Evolutionary conservation across 2,888 invertebrate genomes (phyloP).

Genomic region (Fragum whitleyi): DNA sequence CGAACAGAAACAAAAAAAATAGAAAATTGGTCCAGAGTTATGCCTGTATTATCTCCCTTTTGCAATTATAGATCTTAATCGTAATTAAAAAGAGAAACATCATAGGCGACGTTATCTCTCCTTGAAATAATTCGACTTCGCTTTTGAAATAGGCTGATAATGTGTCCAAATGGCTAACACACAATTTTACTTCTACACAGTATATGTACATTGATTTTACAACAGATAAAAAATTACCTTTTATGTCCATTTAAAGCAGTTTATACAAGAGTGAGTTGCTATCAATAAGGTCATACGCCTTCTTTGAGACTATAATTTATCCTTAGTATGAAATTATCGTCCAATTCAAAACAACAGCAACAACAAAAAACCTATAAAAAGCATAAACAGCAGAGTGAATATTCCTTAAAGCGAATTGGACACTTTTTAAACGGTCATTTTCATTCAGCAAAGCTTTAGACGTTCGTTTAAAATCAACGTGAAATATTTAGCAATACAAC

Average conservation of each 20-base stretch:
- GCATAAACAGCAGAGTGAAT: not conserved
- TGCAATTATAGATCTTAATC: not conserved
- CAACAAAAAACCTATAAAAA: not conserved
- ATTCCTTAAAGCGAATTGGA: not conserved
- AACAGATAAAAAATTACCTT: not conserved
- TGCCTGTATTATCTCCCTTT: not conserved
- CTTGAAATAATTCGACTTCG: not conserved
- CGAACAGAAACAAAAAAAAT: not conserved
- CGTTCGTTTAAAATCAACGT: too few relatives aligned
- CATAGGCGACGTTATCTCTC: not conserved
- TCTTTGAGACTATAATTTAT: not conserved
- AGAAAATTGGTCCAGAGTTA: not conserved
- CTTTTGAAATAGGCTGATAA: not conserved
- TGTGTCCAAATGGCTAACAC: not conserved
- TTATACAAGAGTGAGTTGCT: not conserved
- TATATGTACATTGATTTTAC: not conserved
- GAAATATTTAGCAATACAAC: too few relatives aligned
- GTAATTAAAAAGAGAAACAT: not conserved
- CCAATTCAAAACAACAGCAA: too few relatives aligned
- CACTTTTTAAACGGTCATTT: not conserved
- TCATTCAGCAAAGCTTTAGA: too few relatives aligned
- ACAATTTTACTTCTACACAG: not conserved
- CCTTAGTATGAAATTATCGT: not conserved
- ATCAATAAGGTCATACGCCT: not conserved
- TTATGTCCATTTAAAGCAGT: not conserved